phyloP scores from a whole-genome alignment of 30 jellyfish, hydroid and myxozoan genomes.

The Turritopsis rubra region DNA sequence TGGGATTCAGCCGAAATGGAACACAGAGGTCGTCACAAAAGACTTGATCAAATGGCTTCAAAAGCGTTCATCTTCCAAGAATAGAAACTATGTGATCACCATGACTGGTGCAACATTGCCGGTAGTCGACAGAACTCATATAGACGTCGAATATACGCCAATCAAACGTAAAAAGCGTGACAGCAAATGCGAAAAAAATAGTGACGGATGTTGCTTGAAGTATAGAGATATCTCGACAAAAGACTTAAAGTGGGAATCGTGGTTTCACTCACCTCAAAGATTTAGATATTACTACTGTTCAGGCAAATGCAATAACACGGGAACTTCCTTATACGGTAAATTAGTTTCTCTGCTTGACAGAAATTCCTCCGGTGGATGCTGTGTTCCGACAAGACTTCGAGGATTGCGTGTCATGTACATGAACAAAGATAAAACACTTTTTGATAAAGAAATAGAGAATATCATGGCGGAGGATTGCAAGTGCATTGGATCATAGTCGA shows the following conservation, averaged over 20 bases:
- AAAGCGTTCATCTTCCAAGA: background rate
- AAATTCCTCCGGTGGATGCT: background rate
- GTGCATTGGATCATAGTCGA: slow-evolving; percentile 12
- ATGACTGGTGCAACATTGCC: background rate
- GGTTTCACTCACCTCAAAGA: slow-evolving; percentile 1
- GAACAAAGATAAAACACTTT: background rate
- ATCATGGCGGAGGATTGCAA: slow-evolving; percentile 18
- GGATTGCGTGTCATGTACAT: slow-evolving; percentile 14
- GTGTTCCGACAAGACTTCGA: slow-evolving; percentile 10
- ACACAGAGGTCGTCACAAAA: background rate
- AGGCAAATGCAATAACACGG: background rate
- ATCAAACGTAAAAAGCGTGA: background rate
- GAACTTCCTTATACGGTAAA: background rate
- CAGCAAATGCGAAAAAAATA: background rate
- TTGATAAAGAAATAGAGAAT: background rate
- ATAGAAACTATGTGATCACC: background rate
- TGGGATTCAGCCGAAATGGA: background rate
- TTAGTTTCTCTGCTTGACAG: background rate
- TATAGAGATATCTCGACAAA: background rate
- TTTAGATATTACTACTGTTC: background rate
- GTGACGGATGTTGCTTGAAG: background rate
- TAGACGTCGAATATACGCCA: background rate
- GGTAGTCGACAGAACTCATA: background rate
- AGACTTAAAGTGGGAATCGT: background rate
- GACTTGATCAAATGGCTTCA: background rate